These are phyloP conservation scores for Leucophenga maculata DNA, from an alignment of 2,888 invertebrate genomes.

Conservation along the genomic window DNA sequence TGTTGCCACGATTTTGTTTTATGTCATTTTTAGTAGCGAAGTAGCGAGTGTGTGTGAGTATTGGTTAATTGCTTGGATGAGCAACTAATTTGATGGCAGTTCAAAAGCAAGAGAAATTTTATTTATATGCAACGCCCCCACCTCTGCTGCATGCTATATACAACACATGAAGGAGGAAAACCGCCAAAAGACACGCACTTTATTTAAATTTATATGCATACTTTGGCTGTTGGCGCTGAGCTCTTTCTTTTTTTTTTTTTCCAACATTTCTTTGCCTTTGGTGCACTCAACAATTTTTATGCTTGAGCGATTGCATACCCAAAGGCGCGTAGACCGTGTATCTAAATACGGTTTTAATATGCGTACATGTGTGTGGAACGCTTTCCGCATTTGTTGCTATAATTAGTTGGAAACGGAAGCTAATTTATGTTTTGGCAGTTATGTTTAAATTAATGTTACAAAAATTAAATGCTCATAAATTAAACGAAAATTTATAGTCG, in stretches of 20 bases:
- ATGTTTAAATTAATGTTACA: conserved; percentile 70
- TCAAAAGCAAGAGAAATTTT: conserved; percentile 53
- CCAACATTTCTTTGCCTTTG: conserved; percentile 54
- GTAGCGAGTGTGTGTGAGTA: conserved; percentile 41
- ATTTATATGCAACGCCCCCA: conserved; percentile 49
- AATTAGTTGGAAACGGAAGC: conserved; percentile 69
- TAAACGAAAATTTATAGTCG: conserved; percentile 58
- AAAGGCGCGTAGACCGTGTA: background rate
- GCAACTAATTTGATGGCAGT: conserved; percentile 65
- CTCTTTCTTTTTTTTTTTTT: conserved; percentile 12
- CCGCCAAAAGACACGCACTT: conserved; percentile 28
- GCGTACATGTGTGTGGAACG: conserved; percentile 32
- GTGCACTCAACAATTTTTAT: conserved; percentile 66
- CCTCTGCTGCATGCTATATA: background rate
- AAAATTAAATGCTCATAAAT: conserved; percentile 69
- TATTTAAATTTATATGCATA: conserved; percentile 55
- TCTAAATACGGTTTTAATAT: background rate
- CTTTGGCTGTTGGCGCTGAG: background rate
- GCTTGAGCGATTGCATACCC: conserved; percentile 59
- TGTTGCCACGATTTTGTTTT: conserved; percentile 60
- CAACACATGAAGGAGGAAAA: conserved; percentile 10
- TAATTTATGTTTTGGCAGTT: conserved; percentile 72
- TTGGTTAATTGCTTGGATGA: conserved; percentile 66
- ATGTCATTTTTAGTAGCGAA: conserved; percentile 35
- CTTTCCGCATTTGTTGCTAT: conserved; percentile 37